Base-by-base conservation (phyloP, 2,113 vertebrate genomes). In the Leptobrachium leishanense region DNA sequence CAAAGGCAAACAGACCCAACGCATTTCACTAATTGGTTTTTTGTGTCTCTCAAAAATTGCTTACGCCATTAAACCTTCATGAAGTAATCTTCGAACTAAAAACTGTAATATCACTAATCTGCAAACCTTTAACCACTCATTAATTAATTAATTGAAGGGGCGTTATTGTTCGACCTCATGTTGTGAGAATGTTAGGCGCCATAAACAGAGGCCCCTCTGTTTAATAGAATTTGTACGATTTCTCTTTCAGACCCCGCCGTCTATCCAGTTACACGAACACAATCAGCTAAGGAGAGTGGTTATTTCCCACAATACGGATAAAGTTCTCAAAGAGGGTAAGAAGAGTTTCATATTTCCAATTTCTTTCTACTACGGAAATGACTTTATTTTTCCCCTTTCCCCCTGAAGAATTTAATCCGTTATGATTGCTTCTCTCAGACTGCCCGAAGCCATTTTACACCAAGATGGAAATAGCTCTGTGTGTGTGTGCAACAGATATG, bases 281-380 rank as follows among this genome's bases (percentile, higher is more conserved):
- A 77, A 84, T 79, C 96, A 94, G 4, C 92, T 88, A 79, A 92
- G 96, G 87, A 95, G 95, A 84, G 94, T 96, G 84, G 91, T 98
- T 75, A 94, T 99, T 87, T 99, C 97, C n/a, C 97, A 98, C 87
- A 98, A 94, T 79, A 95, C 99, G 92, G 98, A 99, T 86, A 98
- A 98, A 91, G 92, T 95, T 72, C 89, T 99, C 66, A 98, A 96
- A 86, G 98, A 99, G 95, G 97, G 97, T 99, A 92, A 93, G 90
- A 62, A 53, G 41, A 15, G 9, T 64, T 64, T 15, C 3, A 13
- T 7, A 65, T 62, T 53, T 63, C 46, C 39, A 2, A 0, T 43
- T 15, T 65, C 40, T 46, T 65, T 12, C 20, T 54, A 42, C 15
- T 20, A 44, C 43, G 11, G 6, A 10, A 12, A 62, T 20, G 3